A percentile compares a stretch with the other conserved stretches of the same genome.
These are phyloP conservation scores for Euthynnus affinis DNA, from an alignment of 2,797 vertebrate species.

Conservation along the genomic window DNA sequence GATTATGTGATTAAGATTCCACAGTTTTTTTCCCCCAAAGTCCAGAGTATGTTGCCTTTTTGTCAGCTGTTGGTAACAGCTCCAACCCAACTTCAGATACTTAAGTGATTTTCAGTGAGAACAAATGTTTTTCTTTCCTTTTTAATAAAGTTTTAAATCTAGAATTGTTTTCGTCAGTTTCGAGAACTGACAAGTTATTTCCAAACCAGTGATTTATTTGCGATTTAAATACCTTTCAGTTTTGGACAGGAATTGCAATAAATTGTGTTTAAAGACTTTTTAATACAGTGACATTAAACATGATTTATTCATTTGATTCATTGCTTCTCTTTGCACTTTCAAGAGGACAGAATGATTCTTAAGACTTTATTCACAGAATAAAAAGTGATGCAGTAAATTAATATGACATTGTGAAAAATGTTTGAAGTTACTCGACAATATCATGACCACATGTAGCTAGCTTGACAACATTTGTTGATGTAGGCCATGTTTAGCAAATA, in stretches of 20 bases:
- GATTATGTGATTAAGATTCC: slow-evolving; percentile 83
- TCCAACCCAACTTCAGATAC: slow-evolving; percentile 1
- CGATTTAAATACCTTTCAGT: neutral
- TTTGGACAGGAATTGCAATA: neutral
- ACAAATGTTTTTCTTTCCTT: neutral
- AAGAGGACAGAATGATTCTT: neutral
- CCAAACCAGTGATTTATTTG: neutral
- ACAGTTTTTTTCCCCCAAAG: slow-evolving; percentile 29
- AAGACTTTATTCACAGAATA: neutral
- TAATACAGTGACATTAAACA: neutral
- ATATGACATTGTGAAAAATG: slow-evolving; percentile 3
- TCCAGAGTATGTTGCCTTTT: slow-evolving; percentile 35
- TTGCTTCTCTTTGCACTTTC: neutral
- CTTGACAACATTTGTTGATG: slow-evolving; percentile 16
- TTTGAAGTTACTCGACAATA: neutral
- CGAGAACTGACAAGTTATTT: neutral
- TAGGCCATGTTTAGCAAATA: slow-evolving; percentile 15
- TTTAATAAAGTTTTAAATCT: neutral
- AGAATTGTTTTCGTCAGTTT: neutral
- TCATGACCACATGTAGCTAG: neutral
- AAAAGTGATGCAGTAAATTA: neutral
- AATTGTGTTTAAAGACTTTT: neutral
- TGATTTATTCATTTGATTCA: neutral
- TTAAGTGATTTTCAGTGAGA: neutral
- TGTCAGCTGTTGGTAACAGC: slow-evolving; percentile 35